A percentile compares a stretch with the other conserved stretches of the same genome.
Evolutionary conservation across 2,888 invertebrate genomes (phyloP).

Genomic region (Stenurella melanura): DNA sequence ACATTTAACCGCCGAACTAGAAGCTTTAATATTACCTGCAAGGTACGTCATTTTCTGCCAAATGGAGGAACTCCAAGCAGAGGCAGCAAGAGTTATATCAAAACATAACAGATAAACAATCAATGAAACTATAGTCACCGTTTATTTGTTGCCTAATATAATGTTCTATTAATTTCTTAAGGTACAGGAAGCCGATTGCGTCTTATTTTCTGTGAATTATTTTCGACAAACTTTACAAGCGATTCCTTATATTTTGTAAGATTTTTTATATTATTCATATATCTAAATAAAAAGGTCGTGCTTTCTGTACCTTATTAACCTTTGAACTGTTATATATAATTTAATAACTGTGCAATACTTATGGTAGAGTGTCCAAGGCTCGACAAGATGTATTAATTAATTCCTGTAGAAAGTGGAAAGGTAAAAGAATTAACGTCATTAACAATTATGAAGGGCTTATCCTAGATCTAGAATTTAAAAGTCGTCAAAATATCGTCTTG

Average conservation of each 20-base stretch:
- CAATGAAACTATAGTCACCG: conserved; percentile 48
- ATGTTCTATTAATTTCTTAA: conserved; percentile 32
- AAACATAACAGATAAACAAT: conserved; percentile 75
- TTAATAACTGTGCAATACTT: conserved; percentile 59
- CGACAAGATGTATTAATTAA: neutral
- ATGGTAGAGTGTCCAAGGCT: neutral
- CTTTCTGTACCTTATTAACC: conserved; percentile 23
- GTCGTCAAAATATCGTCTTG: no score
- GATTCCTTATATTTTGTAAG: conserved; percentile 14
- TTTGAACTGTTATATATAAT: conserved; percentile 31
- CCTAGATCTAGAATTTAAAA: no score
- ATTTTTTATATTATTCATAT: conserved; percentile 17
- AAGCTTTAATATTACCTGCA: conserved; percentile 92
- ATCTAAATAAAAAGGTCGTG: conserved; percentile 5
- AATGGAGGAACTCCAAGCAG: conserved; percentile 89
- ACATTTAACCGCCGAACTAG: conserved; percentile 93
- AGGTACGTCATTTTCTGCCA: conserved; percentile 93
- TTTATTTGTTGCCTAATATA: conserved; percentile 51
- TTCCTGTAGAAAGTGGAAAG: neutral
- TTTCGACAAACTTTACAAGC: conserved; percentile 21
- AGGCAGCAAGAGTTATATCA: conserved; percentile 82
- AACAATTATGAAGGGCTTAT: no score
- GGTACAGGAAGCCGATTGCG: conserved; percentile 11
- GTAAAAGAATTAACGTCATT: neutral
- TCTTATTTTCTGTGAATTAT: conserved; percentile 12